Evolutionary conservation across 2,113 vertebrate genomes (phyloP).

Genomic region (Marmota monax): DNA sequence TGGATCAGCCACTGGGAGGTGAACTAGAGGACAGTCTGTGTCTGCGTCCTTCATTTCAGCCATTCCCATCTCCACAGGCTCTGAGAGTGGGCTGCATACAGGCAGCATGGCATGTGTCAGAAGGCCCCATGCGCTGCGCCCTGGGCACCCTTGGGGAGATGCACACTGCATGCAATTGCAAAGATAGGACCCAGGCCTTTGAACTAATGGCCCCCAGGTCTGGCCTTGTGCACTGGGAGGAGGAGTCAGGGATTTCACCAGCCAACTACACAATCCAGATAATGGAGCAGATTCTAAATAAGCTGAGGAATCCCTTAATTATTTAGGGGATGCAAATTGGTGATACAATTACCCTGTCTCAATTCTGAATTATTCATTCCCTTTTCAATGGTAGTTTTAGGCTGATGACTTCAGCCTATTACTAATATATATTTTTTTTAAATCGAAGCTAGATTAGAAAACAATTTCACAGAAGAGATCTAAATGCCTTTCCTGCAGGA

Average conservation of each 20-base stretch:
- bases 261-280: conserved; percentile 52
- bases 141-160: no score
- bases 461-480: background rate
- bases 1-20: background rate
- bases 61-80: no score
- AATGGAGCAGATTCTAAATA: conserved; percentile 74
- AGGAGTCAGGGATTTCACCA: background rate
- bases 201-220: rapidly evolving
- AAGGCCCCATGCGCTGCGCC: rapidly evolving
- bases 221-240: background rate
- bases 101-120: conserved; percentile 24
- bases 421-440: conserved; percentile 71
- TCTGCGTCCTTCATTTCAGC: background rate
- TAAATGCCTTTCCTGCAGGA: background rate
- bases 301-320: conserved; percentile 83
- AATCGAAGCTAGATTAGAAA: conserved; percentile 75
- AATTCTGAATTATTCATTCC: conserved; percentile 82
- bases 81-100: conserved; percentile 19
- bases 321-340: conserved; percentile 78
- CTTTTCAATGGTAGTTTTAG: conserved; percentile 69
- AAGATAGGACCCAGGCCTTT: background rate
- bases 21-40: background rate
- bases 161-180: background rate
- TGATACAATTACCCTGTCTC: conserved; percentile 75
- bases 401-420: conserved; percentile 75